These are phyloP conservation scores for Drosophila imparisetae DNA, from an alignment of 2,888 invertebrate genomes.

Conservation along the genomic window DNA sequence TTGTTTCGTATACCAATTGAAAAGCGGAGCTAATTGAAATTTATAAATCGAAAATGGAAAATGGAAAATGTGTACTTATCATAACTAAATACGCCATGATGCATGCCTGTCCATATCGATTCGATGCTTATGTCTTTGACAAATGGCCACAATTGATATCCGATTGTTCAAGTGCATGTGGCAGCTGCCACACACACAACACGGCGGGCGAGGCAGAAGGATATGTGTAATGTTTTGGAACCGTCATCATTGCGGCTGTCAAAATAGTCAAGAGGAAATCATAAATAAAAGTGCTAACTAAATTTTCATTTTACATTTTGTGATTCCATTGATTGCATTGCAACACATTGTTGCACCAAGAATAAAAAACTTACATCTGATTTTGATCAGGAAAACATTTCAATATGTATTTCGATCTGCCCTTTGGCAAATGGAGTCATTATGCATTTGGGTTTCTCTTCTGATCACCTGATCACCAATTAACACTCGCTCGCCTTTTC, in stretches of 20 bases:
- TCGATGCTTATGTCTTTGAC: slow-evolving; percentile 32
- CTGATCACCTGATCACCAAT: not conserved
- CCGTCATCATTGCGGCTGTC: slow-evolving; percentile 65
- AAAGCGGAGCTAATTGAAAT: slow-evolving; percentile 37
- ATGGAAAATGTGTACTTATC: slow-evolving; percentile 48
- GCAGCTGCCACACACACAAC: slow-evolving; percentile 20
- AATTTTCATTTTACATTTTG: slow-evolving; percentile 5
- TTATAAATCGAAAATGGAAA: slow-evolving; percentile 41
- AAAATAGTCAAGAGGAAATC: slow-evolving; percentile 72
- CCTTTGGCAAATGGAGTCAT: not conserved
- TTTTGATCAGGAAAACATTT: not conserved
- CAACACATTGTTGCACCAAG: not conserved
- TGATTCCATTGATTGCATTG: not conserved
- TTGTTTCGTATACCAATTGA: slow-evolving; percentile 12
- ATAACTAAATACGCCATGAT: slow-evolving; percentile 52
- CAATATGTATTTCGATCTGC: not conserved
- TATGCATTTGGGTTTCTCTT: not conserved
- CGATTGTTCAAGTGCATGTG: slow-evolving; percentile 56
- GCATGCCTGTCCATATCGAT: slow-evolving; percentile 33
- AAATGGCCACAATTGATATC: slow-evolving; percentile 49
- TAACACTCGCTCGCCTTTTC: not conserved
- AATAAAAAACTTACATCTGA: not conserved
- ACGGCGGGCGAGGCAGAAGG: not conserved
- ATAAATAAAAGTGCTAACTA: slow-evolving; percentile 56
- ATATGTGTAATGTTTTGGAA: slow-evolving; percentile 35